Evolutionary conservation across 2,113 vertebrate species (phyloP).

Genomic region (Odontophorus gujanensis): DNA sequence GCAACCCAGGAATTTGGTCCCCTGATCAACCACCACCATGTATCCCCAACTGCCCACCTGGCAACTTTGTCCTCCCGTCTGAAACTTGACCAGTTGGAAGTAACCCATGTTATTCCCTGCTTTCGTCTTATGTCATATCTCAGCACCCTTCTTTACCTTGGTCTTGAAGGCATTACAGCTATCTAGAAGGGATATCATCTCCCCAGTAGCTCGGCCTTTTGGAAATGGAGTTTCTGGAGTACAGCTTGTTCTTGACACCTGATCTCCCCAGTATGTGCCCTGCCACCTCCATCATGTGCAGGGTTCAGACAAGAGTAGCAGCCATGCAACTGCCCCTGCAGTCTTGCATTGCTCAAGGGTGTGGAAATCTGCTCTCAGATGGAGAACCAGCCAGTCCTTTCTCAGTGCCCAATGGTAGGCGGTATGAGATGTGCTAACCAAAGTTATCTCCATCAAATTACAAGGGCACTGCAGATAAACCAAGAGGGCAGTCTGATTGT

Average conservation of each 20-base stretch:
- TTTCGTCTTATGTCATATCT: neutral
- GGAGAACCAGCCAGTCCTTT: neutral
- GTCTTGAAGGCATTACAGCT: neutral
- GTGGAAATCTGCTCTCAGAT: neutral
- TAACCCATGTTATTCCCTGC: neutral
- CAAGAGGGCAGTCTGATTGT: neutral
- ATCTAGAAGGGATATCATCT: neutral
- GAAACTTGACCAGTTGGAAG: neutral
- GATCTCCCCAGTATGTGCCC: neutral
- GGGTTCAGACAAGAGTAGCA: neutral
- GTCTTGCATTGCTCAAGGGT: neutral
- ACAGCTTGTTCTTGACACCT: rapidly evolving
- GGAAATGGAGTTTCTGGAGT: neutral
- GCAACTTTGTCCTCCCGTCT: neutral
- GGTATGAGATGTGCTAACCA: rapidly evolving
- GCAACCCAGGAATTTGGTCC: neutral
- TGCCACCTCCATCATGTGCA: neutral
- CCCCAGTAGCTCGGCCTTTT: neutral
- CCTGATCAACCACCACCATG: rapidly evolving
- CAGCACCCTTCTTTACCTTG: neutral
- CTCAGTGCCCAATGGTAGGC: rapidly evolving
- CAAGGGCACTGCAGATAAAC: neutral
- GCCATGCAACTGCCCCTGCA: neutral
- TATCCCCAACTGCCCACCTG: rapidly evolving
- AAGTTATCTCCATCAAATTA: neutral